phyloP scores from a whole-genome alignment of 2,113 vertebrate species.

The Psophia crepitans region DNA sequence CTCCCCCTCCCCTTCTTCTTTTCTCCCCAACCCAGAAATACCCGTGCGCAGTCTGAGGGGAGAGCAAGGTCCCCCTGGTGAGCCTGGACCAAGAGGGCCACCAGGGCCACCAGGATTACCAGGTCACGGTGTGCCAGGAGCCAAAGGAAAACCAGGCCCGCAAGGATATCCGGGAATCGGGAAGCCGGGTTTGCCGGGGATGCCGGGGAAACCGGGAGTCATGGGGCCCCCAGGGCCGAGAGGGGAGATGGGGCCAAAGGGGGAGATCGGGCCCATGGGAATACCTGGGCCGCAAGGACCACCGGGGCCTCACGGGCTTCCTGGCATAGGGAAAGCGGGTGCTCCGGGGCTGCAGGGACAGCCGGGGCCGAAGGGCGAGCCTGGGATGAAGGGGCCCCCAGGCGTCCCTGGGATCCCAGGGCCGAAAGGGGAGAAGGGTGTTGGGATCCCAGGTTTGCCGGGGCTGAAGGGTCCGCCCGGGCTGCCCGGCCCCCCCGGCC shows the following conservation, averaged over 20 bases:
- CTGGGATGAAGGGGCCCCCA: slow-evolving; percentile 89
- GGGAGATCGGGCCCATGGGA: slow-evolving; percentile 84
- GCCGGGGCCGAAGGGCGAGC: slow-evolving; percentile 87
- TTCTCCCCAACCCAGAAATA: slow-evolving; percentile 71
- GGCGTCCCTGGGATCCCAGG: slow-evolving; percentile 89
- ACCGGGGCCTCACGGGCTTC: slow-evolving; percentile 87
- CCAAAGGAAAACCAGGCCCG: slow-evolving; percentile 84
- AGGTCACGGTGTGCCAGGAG: slow-evolving; percentile 83
- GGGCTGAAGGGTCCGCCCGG: slow-evolving; percentile 90
- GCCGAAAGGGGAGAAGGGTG: slow-evolving; percentile 92
- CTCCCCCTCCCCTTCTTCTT: background rate
- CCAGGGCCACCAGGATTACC: slow-evolving; percentile 86
- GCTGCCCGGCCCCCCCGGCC: slow-evolving; percentile 83
- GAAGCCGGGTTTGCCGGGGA: slow-evolving; percentile 90
- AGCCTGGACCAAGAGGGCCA: slow-evolving; percentile 85
- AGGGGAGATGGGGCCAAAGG: slow-evolving; percentile 88
- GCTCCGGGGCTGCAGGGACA: slow-evolving; percentile 88
- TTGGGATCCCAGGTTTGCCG: slow-evolving; percentile 86
- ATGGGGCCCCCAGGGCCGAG: slow-evolving; percentile 85
- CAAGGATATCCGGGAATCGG: slow-evolving; percentile 88
- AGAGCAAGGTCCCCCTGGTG: slow-evolving; percentile 85
- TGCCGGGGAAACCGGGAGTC: slow-evolving; percentile 87
- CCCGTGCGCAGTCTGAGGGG: slow-evolving; percentile 80
- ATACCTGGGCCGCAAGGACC: slow-evolving; percentile 85
- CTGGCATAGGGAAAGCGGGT: slow-evolving; percentile 90